phyloP scores from a whole-genome alignment of 1,140 invertebrate species.

The Kradibia gibbosae region DNA sequence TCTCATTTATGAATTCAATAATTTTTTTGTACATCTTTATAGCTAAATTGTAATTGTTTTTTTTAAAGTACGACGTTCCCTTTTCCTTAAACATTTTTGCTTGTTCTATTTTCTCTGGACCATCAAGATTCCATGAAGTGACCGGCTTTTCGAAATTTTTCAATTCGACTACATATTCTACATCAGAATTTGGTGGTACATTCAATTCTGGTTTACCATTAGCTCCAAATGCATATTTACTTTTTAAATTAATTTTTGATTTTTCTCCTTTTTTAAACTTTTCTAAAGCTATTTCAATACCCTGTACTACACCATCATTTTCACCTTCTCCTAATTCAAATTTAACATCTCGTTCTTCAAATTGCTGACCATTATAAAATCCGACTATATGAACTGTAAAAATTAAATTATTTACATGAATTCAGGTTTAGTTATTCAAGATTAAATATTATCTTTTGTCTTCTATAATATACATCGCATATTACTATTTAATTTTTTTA shows the following conservation, averaged over 20 bases:
- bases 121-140: slow-evolving; percentile 87
- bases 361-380: slow-evolving; percentile 77
- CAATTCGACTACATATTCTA: slow-evolving; percentile 88
- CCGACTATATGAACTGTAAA: slow-evolving; percentile 85
- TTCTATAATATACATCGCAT: slow-evolving; percentile 6
- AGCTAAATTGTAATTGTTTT: slow-evolving; percentile 84
- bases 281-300: slow-evolving; percentile 88
- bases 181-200: slow-evolving; percentile 84
- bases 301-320: slow-evolving; percentile 82
- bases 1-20: slow-evolving; percentile 74
- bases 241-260: slow-evolving; percentile 82
- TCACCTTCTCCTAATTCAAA: slow-evolving; percentile 91
- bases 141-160: slow-evolving; percentile 88
- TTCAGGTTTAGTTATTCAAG: not conserved
- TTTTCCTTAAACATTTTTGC: slow-evolving; percentile 90
- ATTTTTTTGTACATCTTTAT: slow-evolving; percentile 89
- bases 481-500: not conserved
- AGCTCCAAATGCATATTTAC: slow-evolving; percentile 87
- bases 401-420: slow-evolving; percentile 25
- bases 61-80: slow-evolving; percentile 93
- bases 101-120: slow-evolving; percentile 84
- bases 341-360: slow-evolving; percentile 85
- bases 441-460: slow-evolving; percentile 6
- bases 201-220: slow-evolving; percentile 80
- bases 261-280: slow-evolving; percentile 89